phyloP scores from a whole-genome alignment of 1,140 invertebrate genomes.

The Tachypleus tridentatus region DNA sequence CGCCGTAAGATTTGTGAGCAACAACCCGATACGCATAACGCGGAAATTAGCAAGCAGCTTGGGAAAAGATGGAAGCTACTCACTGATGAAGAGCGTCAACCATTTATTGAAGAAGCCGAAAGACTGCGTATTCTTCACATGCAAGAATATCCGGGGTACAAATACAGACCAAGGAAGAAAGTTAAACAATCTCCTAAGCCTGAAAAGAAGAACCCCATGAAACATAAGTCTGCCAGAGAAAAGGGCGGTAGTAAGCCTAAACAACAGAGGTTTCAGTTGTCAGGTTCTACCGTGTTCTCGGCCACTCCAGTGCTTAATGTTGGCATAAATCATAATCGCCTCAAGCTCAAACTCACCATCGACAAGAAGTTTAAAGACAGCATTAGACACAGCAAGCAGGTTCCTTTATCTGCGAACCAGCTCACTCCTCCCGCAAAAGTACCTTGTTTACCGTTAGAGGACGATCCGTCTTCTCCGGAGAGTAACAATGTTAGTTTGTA shows the following conservation, averaged over 20 bases:
- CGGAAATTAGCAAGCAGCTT: conserved; percentile 85
- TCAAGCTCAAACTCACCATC: conserved; percentile 47
- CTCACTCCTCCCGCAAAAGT: conserved; percentile 58
- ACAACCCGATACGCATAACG: conserved; percentile 91
- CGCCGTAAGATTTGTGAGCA: conserved; percentile 84
- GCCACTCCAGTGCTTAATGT: too few species aligned
- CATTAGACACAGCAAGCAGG: conserved; percentile 30
- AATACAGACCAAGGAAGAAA: conserved; percentile 2
- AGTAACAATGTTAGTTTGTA: conserved; percentile 53
- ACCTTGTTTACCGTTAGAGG: conserved; percentile 51
- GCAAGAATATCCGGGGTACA: conserved; percentile 1
- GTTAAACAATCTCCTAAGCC: not conserved
- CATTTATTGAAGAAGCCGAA: conserved; percentile 90
- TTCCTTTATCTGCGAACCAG: conserved; percentile 29
- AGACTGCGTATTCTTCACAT: not conserved
- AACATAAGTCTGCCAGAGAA: not conserved
- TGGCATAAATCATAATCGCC: conserved; percentile 23
- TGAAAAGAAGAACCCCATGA: not conserved
- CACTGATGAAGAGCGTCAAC: conserved; percentile 69
- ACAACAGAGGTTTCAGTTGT: not conserved
- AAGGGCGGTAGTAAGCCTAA: not conserved
- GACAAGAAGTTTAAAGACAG: conserved; percentile 44
- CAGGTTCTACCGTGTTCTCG: too few species aligned
- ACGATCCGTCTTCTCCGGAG: conserved; percentile 59
- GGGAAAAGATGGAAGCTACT: conserved; percentile 83